A percentile compares a stretch with the other conserved stretches of the same genome.
phyloP scores from a whole-genome alignment of 2,888 invertebrate genomes.

The Nineta flava region DNA sequence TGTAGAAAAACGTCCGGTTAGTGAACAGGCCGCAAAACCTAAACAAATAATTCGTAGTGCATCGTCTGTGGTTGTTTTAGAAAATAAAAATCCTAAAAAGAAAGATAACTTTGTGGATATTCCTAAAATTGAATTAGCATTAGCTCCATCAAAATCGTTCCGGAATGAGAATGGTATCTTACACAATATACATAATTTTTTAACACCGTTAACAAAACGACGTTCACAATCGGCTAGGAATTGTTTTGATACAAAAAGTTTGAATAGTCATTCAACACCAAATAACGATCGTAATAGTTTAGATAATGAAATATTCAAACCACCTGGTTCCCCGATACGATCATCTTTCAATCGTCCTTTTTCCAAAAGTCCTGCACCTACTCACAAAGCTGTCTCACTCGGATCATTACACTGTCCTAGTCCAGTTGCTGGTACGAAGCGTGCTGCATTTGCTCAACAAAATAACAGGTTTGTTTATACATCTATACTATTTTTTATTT shows the following conservation, averaged over 20 bases:
- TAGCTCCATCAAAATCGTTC: neutral
- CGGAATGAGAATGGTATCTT: conserved; percentile 12
- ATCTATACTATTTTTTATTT: conserved; percentile 9
- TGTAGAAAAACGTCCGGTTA: neutral
- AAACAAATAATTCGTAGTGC: neutral
- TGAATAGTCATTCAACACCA: conserved; percentile 16
- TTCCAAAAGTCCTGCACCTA: conserved; percentile 1
- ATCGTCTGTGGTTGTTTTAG: neutral
- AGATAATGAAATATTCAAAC: conserved; percentile 16
- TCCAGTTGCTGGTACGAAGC: conserved; percentile 9
- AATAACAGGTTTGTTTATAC: conserved; percentile 12
- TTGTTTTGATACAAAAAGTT: too few relatives aligned
- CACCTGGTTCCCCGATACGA: conserved; percentile 18
- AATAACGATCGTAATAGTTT: conserved; percentile 14
- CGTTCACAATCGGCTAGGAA: conserved; percentile 9
- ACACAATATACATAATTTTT: conserved; percentile 33
- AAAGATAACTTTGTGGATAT: neutral
- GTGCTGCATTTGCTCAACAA: conserved; percentile 29
- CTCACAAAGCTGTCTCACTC: conserved; percentile 20
- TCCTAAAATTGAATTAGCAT: neutral
- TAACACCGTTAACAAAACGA: conserved; percentile 40
- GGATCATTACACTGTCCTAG: conserved; percentile 21
- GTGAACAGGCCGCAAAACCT: neutral
- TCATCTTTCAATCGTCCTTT: neutral
- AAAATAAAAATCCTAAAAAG: neutral